Evolutionary conservation across 2,113 vertebrate genomes (phyloP).

Genomic region (Engystomops pustulosus): DNA sequence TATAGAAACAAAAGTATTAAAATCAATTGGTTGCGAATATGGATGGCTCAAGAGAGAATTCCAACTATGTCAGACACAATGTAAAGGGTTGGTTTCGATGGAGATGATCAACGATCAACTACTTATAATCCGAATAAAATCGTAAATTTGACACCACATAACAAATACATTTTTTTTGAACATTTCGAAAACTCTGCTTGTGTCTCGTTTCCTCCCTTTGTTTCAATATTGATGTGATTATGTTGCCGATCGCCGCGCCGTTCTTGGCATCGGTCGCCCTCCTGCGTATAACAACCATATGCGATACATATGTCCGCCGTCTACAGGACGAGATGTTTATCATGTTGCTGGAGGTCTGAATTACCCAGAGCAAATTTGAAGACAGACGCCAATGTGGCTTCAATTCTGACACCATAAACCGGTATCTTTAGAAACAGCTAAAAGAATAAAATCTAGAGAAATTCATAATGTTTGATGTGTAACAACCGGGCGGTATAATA

Average conservation of each 20-base stretch:
- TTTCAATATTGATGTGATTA: slow-evolving; percentile 15
- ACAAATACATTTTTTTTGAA: too few species aligned
- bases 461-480: slow-evolving; percentile 36
- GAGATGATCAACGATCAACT: too few species aligned
- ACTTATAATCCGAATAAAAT: too few species aligned
- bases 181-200: too few species aligned
- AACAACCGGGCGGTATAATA: slow-evolving; percentile 34
- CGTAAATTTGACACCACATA: too few species aligned
- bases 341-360: slow-evolving; percentile 10
- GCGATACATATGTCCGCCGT: slow-evolving; percentile 27
- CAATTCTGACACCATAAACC: slow-evolving; percentile 25
- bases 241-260: slow-evolving; percentile 32
- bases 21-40: too few species aligned
- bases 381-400: slow-evolving; percentile 37
- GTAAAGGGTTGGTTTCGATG: too few species aligned
- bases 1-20: too few species aligned
- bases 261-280: slow-evolving; percentile 10
- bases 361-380: slow-evolving; percentile 9
- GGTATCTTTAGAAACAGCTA: slow-evolving; percentile 34
- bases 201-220: slow-evolving; percentile 28
- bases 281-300: slow-evolving; percentile 42
- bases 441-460: slow-evolving; percentile 8
- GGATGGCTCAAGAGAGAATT: too few species aligned
- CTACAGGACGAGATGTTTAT: slow-evolving; percentile 42
- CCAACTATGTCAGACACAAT: too few species aligned